phyloP scores from a whole-genome alignment of 2,113 vertebrate species.

The Centropristis striata region DNA sequence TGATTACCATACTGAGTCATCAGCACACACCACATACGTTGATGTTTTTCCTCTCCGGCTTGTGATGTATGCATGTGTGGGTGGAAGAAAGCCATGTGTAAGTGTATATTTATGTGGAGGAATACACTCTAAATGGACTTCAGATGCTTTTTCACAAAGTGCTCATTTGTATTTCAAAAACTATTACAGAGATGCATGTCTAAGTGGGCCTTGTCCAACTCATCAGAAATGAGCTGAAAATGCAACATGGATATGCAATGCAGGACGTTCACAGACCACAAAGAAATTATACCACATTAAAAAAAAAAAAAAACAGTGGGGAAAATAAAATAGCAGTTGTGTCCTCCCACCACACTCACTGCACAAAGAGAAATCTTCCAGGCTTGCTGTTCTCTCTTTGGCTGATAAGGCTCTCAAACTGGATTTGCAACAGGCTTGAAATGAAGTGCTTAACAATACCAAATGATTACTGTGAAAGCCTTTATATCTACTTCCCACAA shows the following conservation, averaged over 20 bases:
- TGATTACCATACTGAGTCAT: constrained; percentile 58
- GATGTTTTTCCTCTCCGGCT: not conserved
- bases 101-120: constrained; percentile 15
- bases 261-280: not conserved
- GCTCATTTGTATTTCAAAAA: not conserved
- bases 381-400: constrained; percentile 19
- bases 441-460: constrained; percentile 45
- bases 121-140: not conserved
- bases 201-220: not conserved
- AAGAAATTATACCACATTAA: not conserved
- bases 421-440: constrained; percentile 47
- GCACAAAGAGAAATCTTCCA: constrained; percentile 13
- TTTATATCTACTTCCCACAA: constrained; percentile 38
- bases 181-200: not conserved
- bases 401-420: constrained; percentile 17
- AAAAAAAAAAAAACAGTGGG: not conserved
- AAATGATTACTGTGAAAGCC: constrained; percentile 50
- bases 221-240: not conserved
- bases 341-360: constrained; percentile 8
- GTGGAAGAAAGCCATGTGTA: constrained; percentile 27
- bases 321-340: not conserved
- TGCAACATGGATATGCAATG: not conserved
- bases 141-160: constrained; percentile 16
- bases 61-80: constrained; percentile 24
- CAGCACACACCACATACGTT: constrained; percentile 24